These are phyloP conservation scores for Drosophila bunnanda DNA, from an alignment of 2,888 invertebrate species.

Conservation along the genomic window DNA sequence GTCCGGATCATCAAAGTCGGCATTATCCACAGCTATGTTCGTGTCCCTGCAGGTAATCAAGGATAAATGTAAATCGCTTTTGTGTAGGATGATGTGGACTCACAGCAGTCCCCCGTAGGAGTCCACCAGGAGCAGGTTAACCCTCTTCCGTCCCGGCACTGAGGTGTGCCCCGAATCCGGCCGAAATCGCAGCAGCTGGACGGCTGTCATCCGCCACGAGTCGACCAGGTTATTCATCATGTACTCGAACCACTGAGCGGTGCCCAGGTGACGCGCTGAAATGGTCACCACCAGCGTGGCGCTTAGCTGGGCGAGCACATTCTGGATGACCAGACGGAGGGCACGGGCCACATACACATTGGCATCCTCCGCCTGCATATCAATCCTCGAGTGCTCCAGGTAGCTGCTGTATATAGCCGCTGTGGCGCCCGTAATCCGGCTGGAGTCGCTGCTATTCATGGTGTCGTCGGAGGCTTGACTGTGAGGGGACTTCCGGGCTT, in stretches of 20 bases:
- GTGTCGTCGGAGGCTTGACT: neutral
- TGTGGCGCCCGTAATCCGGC: neutral
- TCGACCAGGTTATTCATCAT: constrained; percentile 45
- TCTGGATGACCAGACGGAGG: constrained; percentile 50
- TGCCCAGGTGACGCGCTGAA: constrained; percentile 12
- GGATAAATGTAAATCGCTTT: neutral
- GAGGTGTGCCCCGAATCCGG: constrained; percentile 9
- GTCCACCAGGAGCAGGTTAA: constrained; percentile 67
- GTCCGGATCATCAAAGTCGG: constrained; percentile 65
- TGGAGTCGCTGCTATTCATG: constrained; percentile 24
- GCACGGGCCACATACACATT: constrained; percentile 55
- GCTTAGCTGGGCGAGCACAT: constrained; percentile 58
- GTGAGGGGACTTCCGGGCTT: neutral
- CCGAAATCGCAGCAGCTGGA: constrained; percentile 50
- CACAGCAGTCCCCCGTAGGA: constrained; percentile 65
- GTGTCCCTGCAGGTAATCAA: constrained; percentile 35
- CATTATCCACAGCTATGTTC: constrained; percentile 57
- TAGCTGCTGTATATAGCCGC: constrained; percentile 42
- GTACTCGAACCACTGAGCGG: constrained; percentile 54
- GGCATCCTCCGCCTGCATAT: constrained; percentile 54
- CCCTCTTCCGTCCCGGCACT: constrained; percentile 59
- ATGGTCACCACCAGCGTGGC: constrained; percentile 56
- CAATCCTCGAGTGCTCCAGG: constrained; percentile 46
- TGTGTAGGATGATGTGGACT: neutral
- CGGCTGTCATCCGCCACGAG: constrained; percentile 48